Conservation (phyloP, 2,888 invertebrate genomes). For the Luperina nickerlii region DNA sequence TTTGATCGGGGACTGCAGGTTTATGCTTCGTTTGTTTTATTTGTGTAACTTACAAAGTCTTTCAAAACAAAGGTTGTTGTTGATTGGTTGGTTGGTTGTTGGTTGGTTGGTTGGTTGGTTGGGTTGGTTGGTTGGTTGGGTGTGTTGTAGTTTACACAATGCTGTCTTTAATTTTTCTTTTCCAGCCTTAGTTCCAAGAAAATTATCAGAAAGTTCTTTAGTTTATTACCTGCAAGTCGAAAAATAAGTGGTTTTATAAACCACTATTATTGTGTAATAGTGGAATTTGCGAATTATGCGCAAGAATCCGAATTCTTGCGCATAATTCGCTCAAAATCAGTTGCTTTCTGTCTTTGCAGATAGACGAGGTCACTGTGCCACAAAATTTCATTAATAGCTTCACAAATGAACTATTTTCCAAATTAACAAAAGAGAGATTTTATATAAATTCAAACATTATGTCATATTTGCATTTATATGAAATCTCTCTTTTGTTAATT, state of each 20-base stretch:
- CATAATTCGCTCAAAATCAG: not conserved
- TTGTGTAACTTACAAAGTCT: not conserved
- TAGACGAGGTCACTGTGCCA: not conserved
- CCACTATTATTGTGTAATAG: too few species aligned
- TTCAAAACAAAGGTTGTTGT: not conserved
- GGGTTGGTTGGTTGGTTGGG: too few species aligned
- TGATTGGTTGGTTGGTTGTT: too few species aligned
- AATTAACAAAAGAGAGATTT: conserved; percentile 8
- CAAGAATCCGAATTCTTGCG: conserved; percentile 2
- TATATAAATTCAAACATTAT: conserved; percentile 13
- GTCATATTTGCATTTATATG: too few species aligned
- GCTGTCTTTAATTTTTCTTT: not conserved
- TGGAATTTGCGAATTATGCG: too few species aligned
- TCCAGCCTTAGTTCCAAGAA: not conserved
- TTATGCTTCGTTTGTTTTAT: conserved; percentile 6
- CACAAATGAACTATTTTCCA: not conserved
- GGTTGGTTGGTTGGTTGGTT: too few species aligned
- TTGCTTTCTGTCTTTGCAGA: not conserved
- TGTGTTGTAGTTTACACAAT: not conserved
- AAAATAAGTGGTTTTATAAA: conserved; percentile 11
- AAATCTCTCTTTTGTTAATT: not conserved
- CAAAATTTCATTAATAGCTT: not conserved
- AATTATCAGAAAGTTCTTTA: conserved; percentile 11
- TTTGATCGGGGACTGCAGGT: not conserved
- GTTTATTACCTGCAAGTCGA: conserved; percentile 17